phyloP scores from a whole-genome alignment of 2,797 vertebrate species.

The Pangasius djambal region DNA sequence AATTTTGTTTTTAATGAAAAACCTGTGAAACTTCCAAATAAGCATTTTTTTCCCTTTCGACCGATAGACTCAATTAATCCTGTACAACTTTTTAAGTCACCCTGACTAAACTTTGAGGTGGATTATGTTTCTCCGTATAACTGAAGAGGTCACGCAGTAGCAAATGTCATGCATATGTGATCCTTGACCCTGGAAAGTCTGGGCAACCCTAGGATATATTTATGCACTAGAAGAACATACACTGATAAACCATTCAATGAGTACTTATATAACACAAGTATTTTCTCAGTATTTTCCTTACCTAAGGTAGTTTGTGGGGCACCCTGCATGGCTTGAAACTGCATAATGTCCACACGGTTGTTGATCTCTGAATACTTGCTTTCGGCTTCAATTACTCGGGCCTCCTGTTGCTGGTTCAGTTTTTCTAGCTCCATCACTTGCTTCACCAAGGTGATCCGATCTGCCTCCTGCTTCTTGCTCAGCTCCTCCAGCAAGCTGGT shows the following conservation, averaged over 20 bases:
- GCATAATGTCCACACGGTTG: slow-evolving; percentile 94
- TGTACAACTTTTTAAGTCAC: not conserved
- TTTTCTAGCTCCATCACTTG: slow-evolving; percentile 94
- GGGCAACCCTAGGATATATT: slow-evolving; percentile 3
- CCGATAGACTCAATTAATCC: not conserved
- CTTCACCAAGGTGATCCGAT: slow-evolving; percentile 84
- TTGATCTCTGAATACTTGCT: slow-evolving; percentile 96
- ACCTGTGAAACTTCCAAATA: not conserved
- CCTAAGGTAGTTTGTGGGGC: slow-evolving; percentile 90
- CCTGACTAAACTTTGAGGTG: not conserved
- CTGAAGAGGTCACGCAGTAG: not conserved
- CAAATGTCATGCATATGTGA: slow-evolving; percentile 38
- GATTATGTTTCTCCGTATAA: slow-evolving; percentile 10
- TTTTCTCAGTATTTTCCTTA: slow-evolving; percentile 70
- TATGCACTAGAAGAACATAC: not conserved
- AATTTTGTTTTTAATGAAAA: not conserved
- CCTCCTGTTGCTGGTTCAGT: slow-evolving; percentile 83
- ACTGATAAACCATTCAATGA: not conserved
- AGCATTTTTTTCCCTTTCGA: not conserved
- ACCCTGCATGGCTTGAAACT: slow-evolving; percentile 89
- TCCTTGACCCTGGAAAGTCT: slow-evolving; percentile 18
- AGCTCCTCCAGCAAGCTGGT: slow-evolving; percentile 87
- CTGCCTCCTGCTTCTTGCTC: slow-evolving; percentile 86
- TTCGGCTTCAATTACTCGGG: slow-evolving; percentile 86
- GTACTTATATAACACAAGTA: not conserved